Evolutionary conservation across 1,140 invertebrate species (phyloP), one percentile per base, ranked within the genome.

Genomic region (Eumeta japonica): DNA sequence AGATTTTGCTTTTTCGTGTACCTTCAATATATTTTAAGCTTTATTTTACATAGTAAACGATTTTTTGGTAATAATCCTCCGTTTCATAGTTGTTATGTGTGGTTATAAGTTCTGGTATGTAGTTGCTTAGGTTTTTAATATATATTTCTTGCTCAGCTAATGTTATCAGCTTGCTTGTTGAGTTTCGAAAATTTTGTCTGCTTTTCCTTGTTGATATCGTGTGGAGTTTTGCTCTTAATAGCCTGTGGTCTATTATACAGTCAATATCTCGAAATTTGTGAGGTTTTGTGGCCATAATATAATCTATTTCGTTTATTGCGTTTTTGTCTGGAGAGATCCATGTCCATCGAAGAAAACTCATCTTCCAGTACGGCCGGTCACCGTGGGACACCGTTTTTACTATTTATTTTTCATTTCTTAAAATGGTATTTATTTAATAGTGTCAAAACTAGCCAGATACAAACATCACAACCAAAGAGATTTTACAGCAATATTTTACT

Each of bases 231-330:
- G 47, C 39, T 53, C 50, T 45, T 18, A 55, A 1, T 29, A 53
- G 5, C 43, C 50, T 52, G 28, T 53, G 52, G 17, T 58, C 50
- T 3, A 46, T 48, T 35, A 45, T 39, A 24, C 44, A 54, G 1
- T 44, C 55, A 27, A 14, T 47, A 55, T 4, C 49, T 54, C 31
- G 45, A 29, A 18, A 55, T 16, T 3, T 12, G n/a, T 43, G 16
- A 2, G 18, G 42, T 19, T 37, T 48, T 18, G 47, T 52, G n/a
- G 55, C 41, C 46, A 58, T 46, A 3, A 55, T 53, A 18, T 51
- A 58, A 30, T 58, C 50, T 10, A 55, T 58, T 37, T 58, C 48
- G 28, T 53, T 58, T 50, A 4, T 53, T 29, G 39, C 53, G n/a
- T 49, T 53, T 46, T 39, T 46, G 9, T 55, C 45, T 13, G 53